Evolutionary conservation across 2,888 invertebrate species (phyloP).

Genomic region (Germaria angustata): DNA sequence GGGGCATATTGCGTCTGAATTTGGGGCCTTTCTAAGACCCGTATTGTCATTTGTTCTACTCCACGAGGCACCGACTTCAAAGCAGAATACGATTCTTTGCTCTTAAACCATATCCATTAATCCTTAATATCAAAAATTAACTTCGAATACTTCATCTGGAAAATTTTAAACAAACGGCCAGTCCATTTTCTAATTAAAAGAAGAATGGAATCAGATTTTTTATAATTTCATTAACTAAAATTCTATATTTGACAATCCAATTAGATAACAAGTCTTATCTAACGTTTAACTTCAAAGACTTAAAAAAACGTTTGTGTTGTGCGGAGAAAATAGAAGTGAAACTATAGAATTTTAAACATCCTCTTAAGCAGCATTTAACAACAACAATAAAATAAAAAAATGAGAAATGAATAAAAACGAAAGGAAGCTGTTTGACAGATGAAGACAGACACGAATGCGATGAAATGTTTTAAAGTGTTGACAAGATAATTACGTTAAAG

Average conservation of each 20-base stretch:
- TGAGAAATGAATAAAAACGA: not conserved
- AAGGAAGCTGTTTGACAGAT: slow-evolving; percentile 50
- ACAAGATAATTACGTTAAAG: slow-evolving; percentile 67
- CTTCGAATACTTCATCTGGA: too few species aligned
- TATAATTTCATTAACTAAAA: not conserved
- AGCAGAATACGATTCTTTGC: too few species aligned
- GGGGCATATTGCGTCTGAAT: too few species aligned
- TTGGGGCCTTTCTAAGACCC: too few species aligned
- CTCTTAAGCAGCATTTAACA: slow-evolving; percentile 37
- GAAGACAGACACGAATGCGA: slow-evolving; percentile 53
- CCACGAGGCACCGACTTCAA: too few species aligned
- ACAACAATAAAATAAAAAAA: slow-evolving; percentile 15
- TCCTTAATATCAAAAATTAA: too few species aligned
- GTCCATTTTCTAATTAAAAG: too few species aligned
- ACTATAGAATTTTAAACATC: slow-evolving; percentile 32
- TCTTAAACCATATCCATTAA: too few species aligned
- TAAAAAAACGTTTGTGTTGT: not conserved
- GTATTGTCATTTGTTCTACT: too few species aligned
- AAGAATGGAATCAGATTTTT: not conserved
- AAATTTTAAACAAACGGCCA: too few species aligned
- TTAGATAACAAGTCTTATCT: not conserved
- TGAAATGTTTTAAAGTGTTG: slow-evolving; percentile 64
- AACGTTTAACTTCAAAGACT: not conserved
- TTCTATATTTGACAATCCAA: not conserved
- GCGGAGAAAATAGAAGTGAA: not conserved